These are phyloP conservation scores for Acanthosepion lycidas DNA, from an alignment of 2,888 invertebrate species.

Conservation along the genomic window DNA sequence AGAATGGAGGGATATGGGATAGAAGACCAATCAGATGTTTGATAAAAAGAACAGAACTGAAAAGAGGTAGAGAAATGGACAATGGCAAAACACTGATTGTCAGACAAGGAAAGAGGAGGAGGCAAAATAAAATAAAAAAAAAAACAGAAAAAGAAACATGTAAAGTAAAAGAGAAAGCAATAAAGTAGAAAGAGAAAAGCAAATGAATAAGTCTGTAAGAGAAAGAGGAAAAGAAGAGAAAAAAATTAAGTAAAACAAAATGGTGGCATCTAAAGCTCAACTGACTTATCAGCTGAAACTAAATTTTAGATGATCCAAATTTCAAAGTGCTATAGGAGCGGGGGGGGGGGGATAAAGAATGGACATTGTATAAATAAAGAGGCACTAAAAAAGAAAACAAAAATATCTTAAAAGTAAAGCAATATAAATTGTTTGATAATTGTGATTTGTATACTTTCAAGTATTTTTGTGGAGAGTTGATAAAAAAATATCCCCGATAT, in stretches of 20 bases:
- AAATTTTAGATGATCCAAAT: neutral
- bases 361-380: neutral
- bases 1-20: neutral
- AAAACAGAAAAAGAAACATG: neutral
- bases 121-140: neutral
- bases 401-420: neutral
- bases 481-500: too few relatives aligned
- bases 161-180: neutral
- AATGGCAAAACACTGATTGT: neutral
- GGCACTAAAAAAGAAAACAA: neutral
- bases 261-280: too few relatives aligned
- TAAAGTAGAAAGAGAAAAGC: neutral
- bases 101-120: neutral
- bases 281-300: neutral
- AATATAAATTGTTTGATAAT: neutral
- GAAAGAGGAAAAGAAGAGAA: neutral
- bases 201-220: neutral
- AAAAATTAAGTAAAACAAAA: neutral
- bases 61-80: neutral
- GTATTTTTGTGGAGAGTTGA: neutral
- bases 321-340: neutral
- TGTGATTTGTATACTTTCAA: neutral
- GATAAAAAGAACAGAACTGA: neutral
- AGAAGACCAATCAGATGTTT: neutral
- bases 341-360: neutral